A percentile compares a stretch with the other conserved stretches of the same genome.
These are phyloP conservation scores for Malurus alboscapulatus DNA, from an alignment of 2,113 vertebrate species.

Conservation along the genomic window DNA sequence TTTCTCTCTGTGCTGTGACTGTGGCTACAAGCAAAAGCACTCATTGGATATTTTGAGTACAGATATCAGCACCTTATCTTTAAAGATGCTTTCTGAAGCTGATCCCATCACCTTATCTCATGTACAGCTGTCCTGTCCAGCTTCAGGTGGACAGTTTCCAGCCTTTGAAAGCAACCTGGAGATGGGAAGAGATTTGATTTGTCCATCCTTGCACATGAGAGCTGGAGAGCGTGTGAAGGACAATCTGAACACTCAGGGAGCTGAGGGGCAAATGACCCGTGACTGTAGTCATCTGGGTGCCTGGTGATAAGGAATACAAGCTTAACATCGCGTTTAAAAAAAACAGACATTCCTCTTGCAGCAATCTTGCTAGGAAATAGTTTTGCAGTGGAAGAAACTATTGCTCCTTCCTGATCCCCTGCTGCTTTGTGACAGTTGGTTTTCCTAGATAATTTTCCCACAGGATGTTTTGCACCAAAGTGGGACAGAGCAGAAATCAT, in stretches of 20 bases:
- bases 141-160: neutral
- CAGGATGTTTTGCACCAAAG: neutral
- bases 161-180: neutral
- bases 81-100: neutral
- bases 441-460: neutral
- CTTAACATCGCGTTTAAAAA: neutral
- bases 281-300: neutral
- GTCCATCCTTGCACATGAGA: neutral
- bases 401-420: neutral
- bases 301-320: neutral
- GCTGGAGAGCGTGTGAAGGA: neutral
- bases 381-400: neutral
- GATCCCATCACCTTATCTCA: neutral
- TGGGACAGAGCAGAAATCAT: neutral
- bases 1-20: constrained; percentile 70
- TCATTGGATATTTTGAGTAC: constrained; percentile 17
- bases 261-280: neutral
- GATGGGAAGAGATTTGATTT: neutral
- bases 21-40: constrained; percentile 47
- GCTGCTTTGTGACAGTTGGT: neutral
- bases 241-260: neutral
- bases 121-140: neutral
- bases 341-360: neutral
- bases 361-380: neutral
- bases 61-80: neutral